Evolutionary conservation across 1,140 invertebrate species (phyloP).

Genomic region (Venustaconcha ellipsiformis): DNA sequence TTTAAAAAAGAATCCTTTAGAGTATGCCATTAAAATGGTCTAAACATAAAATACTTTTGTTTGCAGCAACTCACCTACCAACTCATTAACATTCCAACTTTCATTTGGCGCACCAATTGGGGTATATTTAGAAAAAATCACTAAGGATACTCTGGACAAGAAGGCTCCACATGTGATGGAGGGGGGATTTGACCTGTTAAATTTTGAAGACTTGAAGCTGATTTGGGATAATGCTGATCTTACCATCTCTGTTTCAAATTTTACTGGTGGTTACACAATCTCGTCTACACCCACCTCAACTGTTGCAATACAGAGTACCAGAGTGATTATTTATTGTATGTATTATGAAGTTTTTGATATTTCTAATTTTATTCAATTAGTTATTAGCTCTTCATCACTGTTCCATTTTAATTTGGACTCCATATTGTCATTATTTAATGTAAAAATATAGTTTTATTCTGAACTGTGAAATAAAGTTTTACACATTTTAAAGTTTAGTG

Average conservation of each 20-base stretch:
- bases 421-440: no score
- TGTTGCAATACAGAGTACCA: constrained; percentile 2
- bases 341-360: background rate
- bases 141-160: constrained; percentile 16
- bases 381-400: no score
- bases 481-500: no score
- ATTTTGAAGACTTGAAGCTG: constrained; percentile 26
- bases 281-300: constrained; percentile 12
- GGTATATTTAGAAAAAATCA: constrained; percentile 17
- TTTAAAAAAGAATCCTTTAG: no score
- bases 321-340: constrained; percentile 26
- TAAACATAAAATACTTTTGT: no score
- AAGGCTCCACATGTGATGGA: constrained; percentile 20
- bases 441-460: no score
- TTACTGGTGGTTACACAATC: constrained; percentile 21
- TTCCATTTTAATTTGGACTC: no score
- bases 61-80: background rate
- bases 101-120: constrained; percentile 30
- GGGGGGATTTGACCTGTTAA: constrained; percentile 18
- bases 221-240: constrained; percentile 28
- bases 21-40: no score
- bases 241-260: constrained; percentile 20
- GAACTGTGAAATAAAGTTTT: no score
- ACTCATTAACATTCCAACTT: constrained; percentile 21
- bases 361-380: no score